Base-by-base conservation (phyloP, 1,140 invertebrate genomes). In the Micrasema longulum region DNA sequence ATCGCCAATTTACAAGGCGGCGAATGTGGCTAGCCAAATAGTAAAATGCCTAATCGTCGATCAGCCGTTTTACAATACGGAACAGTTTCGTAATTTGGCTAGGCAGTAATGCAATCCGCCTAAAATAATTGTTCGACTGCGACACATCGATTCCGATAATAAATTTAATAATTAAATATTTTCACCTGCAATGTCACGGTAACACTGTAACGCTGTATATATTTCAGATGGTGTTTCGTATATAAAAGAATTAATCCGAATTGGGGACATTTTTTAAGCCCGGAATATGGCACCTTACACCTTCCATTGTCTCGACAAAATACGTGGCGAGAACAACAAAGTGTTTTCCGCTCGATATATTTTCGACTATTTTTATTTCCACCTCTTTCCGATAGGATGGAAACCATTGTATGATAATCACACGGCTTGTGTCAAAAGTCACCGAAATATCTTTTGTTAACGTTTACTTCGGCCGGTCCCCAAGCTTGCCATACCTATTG, bases 391-490 rank as follows among this genome's bases (percentile, higher is more conserved):
- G 36, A 41, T 52, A 60, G 53, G 55, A 69, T 20, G 26, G 65
- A 45, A 60, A 48, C 73, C 73, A 75, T 75, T 75, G 73, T 75
- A 75, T 75, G 73, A 71, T 75, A 75, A 75, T 75, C 69, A 70
- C 69, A 69, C 69, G 66, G 52, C 66, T 69, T 69, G 69, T 75
- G 73, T 75, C 73, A 75, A 75, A 75, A 69, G 73, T 75, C 73
- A 75, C 69, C 73, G 48, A 75, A 72, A 52, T 75, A 62, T 72
- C 65, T 72, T 74, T 75, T 69, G 69, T 52, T 71, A 69, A 69
- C 69, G 67, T 72, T 66, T 60, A 72, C 65, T 62, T 72, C 65
- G 63, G 57, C 65, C 69, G 57, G 41, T 9, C 53, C 26, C 53
- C 16, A 14, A 35, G 31, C 53, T 35, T 2, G 41, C 41, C 10